These are phyloP conservation scores for Bibio marci DNA, from an alignment of 2,888 invertebrate genomes.

Conservation along the genomic window DNA sequence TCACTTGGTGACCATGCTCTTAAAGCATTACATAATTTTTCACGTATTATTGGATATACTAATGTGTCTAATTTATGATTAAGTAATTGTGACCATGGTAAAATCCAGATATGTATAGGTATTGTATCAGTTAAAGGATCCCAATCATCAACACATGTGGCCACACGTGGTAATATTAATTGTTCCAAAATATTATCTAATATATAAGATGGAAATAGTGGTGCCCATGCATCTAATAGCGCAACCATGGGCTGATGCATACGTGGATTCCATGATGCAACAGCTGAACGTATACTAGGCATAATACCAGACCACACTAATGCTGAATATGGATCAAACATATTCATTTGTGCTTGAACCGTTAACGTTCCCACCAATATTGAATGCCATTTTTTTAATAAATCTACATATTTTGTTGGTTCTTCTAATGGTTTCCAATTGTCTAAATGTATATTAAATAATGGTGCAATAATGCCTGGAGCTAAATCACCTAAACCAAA, in stretches of 20 bases:
- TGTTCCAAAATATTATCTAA: slow-evolving; percentile 66
- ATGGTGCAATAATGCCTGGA: slow-evolving; percentile 65
- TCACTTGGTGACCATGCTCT: slow-evolving; percentile 94
- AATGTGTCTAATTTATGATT: slow-evolving; percentile 36
- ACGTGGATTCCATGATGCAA: slow-evolving; percentile 62
- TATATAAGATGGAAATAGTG: slow-evolving; percentile 68
- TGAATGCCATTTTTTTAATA: slow-evolving; percentile 29
- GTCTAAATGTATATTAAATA: slow-evolving; percentile 56
- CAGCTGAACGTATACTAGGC: slow-evolving; percentile 54
- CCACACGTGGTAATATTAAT: slow-evolving; percentile 56
- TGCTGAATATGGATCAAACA: slow-evolving; percentile 54
- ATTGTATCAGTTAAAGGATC: slow-evolving; percentile 89
- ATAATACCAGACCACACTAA: slow-evolving; percentile 80
- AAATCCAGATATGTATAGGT: slow-evolving; percentile 92
- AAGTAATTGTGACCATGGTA: slow-evolving; percentile 86
- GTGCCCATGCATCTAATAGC: slow-evolving; percentile 65
- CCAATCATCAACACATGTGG: slow-evolving; percentile 72
- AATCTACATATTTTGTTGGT: slow-evolving; percentile 43
- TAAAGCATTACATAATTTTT: slow-evolving; percentile 77
- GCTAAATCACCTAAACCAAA: slow-evolving; percentile 73
- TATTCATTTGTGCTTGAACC: slow-evolving; percentile 18
- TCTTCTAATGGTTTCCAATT: slow-evolving; percentile 64
- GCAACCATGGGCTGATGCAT: slow-evolving; percentile 60
- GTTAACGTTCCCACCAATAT: slow-evolving; percentile 32
- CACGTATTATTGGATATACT: slow-evolving; percentile 79